Evolutionary conservation across 2,888 invertebrate genomes (phyloP).

Genomic region (Minunthozetes semirufus): DNA sequence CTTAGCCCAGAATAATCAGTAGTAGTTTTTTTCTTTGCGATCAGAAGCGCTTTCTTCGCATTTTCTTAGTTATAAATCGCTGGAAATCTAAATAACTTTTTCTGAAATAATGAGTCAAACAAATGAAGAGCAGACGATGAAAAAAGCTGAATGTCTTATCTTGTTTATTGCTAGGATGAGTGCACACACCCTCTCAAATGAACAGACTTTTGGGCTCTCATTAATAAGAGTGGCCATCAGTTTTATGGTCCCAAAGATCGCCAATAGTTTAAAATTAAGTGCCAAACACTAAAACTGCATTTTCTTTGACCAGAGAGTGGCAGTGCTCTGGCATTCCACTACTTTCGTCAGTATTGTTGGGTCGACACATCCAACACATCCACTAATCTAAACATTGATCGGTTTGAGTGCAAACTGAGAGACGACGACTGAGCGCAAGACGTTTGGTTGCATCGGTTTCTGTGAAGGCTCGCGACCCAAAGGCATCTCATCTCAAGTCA

Average conservation of each 20-base stretch:
- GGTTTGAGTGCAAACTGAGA: background rate
- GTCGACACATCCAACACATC: background rate
- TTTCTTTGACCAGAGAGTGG: no score
- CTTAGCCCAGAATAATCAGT: background rate
- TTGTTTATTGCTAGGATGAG: background rate
- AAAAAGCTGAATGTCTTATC: background rate
- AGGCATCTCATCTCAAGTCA: background rate
- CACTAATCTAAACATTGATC: background rate
- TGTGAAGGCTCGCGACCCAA: background rate
- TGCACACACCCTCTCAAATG: no score
- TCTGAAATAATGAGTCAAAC: background rate
- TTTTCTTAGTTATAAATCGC: background rate
- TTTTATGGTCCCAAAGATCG: no score
- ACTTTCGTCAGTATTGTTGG: background rate
- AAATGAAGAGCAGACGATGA: background rate
- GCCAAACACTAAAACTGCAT: no score
- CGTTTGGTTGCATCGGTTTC: background rate
- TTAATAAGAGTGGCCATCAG: no score
- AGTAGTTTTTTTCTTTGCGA: background rate
- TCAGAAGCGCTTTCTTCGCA: background rate
- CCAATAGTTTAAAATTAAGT: no score
- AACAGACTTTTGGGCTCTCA: no score
- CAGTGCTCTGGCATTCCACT: no score
- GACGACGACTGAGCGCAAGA: background rate
- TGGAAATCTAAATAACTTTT: conserved; percentile 7